Evolutionary conservation across 2,888 invertebrate species (phyloP), one percentile per base, ranked within the genome.

Genomic region (Smittia aterrima): DNA sequence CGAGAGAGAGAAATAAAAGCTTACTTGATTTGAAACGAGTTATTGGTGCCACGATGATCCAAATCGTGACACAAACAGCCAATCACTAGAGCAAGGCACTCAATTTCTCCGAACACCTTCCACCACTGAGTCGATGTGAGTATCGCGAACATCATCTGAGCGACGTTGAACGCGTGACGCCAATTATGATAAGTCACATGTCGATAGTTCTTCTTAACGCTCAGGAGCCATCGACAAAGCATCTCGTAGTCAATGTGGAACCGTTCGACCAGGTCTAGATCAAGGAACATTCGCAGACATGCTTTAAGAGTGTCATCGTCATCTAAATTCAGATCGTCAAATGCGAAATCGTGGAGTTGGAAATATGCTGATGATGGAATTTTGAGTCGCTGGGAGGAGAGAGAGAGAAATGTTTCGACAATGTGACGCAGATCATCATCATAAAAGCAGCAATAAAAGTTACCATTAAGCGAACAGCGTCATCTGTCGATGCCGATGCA

Each of bases 101-200:
- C 95, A 78, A 95, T 89, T 83, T 95, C 95, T 1, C 95, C 95
- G 82, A 93, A 92, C 79, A 93, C 90, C 83, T 92, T 92, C 94
- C 95, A 95, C 93, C 93, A 94, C 80, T 93, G 93, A 9, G 95
- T 95, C 79, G 92, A 89, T 78, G 92, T 95, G 76, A 97, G 84
- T 80, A 96, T 96, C 76, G 96, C 90, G 83, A 96, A 97, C 96
- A 96, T 96, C 91, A 96, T 96, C 83, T 97, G 96, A 1, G 95
- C 95, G 62, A 97, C 96, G 82, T 96, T 96, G 84, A 97, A 96
- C 68, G 96, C 96, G 80, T 97, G 97, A 79, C 96, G 87, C 96
- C 96, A 96, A 82, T 96, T 96, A 83, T 96, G 96, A 81, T 96
- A 96, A 38, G 93, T 95, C 75, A 96, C 94, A 82, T 95, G 93